Evolutionary conservation across 2,797 vertebrate genomes (phyloP), one percentile per base, ranked within the genome.

Genomic region (Prionace glauca): DNA sequence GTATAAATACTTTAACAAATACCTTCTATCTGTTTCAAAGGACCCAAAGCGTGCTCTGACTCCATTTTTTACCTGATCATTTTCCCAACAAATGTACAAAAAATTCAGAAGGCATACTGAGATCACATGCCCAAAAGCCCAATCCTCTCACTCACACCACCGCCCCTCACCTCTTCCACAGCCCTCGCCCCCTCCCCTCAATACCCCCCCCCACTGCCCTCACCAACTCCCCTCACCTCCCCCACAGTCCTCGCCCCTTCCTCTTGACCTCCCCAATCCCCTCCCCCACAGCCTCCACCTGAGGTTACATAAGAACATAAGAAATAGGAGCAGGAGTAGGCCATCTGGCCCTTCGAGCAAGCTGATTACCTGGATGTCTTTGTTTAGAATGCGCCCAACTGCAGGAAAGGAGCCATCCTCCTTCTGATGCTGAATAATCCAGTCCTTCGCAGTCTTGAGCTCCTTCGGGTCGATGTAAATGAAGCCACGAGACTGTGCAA

Each of bases 401-500:
- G 98, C 98, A 0, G 98, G 98, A 96, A 99, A 99, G 36, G 98
- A 99, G 14, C 99, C 99, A 0, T 99, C 98, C 0, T 97, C 98
- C 72, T 97, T 98, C 97, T 99, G 99, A 95, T 99, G 98, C 96
- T 96, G 98, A 96, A 99, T 98, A 95, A 99, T 98, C 99, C 99
- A 99, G 93, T 98, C 97, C 96, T 99, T 99, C 96, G 99, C 98
- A 0, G 98, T 97, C 24, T 96, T 97, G 88, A 99, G 98, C 96
- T 99, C 99, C 96, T 98, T 98, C 0, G 98, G 98, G 96, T 99
- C 99, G 71, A 99, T 98, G 97, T 98, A 99, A 97, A 99, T 98
- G 97, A 99, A 99, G 62, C 98, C 98, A 65, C 98, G 98, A 2
- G 99, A 99, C 97, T 99, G 99, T 36, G 99, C 98, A 62, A 99